Base-by-base conservation (phyloP, 2,888 invertebrate species). In the Phaedon cochleariae region DNA sequence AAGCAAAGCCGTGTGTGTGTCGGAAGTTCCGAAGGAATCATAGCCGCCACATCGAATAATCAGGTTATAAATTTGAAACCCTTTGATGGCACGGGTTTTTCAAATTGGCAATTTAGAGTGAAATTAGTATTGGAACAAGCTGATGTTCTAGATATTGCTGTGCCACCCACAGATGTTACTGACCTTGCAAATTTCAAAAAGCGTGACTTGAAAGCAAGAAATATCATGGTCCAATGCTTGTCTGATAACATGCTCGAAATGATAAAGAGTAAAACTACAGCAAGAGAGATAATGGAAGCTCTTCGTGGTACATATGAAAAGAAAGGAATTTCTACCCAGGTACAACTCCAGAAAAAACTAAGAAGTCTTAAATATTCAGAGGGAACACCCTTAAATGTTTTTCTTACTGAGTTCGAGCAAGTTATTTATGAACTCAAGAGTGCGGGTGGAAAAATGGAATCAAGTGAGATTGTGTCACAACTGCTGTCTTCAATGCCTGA, bases 261-360 rank as follows among this genome's bases (percentile, higher is more conserved):
- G 31, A 20, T 61, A 9, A 45, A 61, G 20, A 12, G 26, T 12
- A 20, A 49, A 17, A 41, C 6, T 9, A 26, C 12, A 15, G 54
- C 54, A 34, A 17, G 31, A 0, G 18, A 29, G 0, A 54, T 54
- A 5, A 31, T 54, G 15, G 2, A 15, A 15, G 20, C 4, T 17
- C 18, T 54, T 9, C 6, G 20, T 1, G 20, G 18, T 9, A 54
- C 54, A n/a, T 54, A 34, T 29, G 3, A 15, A 18, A 31, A 29
- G 7, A 54, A 6, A 18, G 65, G 58, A 1, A 45, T 58, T 20
- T 45, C 58, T n/a, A 34, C 5, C 3, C 54, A 54, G 48, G 65
- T 65, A 4, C 65, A 61, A 15, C 45, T 60, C 10, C 54, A 61
- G 22, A 54, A 49, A 9, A 55, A 65, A 29, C 26, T 65, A 37